phyloP scores from a whole-genome alignment of 2,888 invertebrate species.

The Euclidia mi region DNA sequence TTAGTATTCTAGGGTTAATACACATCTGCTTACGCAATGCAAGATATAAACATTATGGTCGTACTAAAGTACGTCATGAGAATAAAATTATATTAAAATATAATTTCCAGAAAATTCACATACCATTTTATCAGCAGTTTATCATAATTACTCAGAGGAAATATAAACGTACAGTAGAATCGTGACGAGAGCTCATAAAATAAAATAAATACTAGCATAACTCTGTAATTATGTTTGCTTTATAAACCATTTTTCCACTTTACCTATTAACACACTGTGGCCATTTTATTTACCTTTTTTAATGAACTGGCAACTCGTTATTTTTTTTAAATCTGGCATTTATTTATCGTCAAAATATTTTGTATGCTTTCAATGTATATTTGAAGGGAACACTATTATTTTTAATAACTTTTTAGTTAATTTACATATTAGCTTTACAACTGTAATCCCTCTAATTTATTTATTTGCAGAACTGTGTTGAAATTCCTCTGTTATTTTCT shows the following conservation, averaged over 20 bases:
- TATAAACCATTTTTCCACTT: constrained; percentile 59
- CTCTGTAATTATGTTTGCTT: constrained; percentile 60
- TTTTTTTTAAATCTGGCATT: constrained; percentile 14
- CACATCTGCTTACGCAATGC: too few relatives aligned
- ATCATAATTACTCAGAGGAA: background rate
- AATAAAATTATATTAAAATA: too few relatives aligned
- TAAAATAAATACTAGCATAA: constrained; percentile 59
- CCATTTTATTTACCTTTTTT: constrained; percentile 25
- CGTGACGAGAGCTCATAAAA: constrained; percentile 65
- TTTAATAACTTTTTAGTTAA: too few relatives aligned
- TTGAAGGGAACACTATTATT: too few relatives aligned
- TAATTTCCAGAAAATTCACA: background rate
- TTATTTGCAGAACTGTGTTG: too few relatives aligned
- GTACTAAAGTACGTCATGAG: too few relatives aligned
- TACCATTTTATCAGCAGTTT: background rate
- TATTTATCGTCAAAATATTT: background rate
- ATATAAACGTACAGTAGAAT: constrained; percentile 23
- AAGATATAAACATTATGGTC: too few relatives aligned
- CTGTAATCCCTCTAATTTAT: too few relatives aligned
- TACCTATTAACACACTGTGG: constrained; percentile 41
- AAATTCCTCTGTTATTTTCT: too few relatives aligned
- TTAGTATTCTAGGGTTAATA: too few relatives aligned
- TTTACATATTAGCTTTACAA: too few relatives aligned
- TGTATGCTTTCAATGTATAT: too few relatives aligned
- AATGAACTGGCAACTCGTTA: constrained; percentile 16